Evolutionary conservation across 2,113 vertebrate genomes (phyloP), one percentile per base, ranked within the genome.

Genomic region (Ceyx melanurus): DNA sequence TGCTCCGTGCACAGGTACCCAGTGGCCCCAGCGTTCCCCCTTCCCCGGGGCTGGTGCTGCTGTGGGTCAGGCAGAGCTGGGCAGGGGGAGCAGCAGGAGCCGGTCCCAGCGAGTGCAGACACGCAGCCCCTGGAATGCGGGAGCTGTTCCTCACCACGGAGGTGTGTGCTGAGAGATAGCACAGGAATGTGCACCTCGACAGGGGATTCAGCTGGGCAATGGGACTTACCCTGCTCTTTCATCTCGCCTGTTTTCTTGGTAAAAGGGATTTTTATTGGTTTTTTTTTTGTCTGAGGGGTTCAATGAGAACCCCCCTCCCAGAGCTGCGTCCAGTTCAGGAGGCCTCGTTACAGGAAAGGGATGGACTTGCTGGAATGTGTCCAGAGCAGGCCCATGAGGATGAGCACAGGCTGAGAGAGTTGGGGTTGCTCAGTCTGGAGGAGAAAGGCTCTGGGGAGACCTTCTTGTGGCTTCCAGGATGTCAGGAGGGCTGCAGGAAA

Each of bases 21-120:
- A 80, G 67, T 42, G 25, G 9, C 10, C 9, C 25, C 1, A 0
- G 0, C 25, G 62, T 76, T 60, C n/a, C 1, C 62, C 15, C 1
- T 5, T 81, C 45, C 37, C 10, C 37, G 37, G 37, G 37, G 37
- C 10, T 37, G 37, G 37, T 37, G 37, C 37, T 37, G 37, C 37
- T 37, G 10, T 37, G 37, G 37, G 10, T 11, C 37, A 37, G 37
- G 37, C 37, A 37, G 10, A 37, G 37, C 37, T 10, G 37, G 37
- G 37, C 37, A 10, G 37, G 37, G 37, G 37, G 37, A 37, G 37
- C 37, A 37, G 37, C 37, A 37, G 37, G 37, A 37, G 37, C 37
- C 37, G 37, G 37, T 37, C 37, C 37, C 37, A 73, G 84, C 86
- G 3, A 91, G 95, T 88, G 82, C 86, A 62, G 91, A 82, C 83